A percentile compares a stretch with the other conserved stretches of the same genome.
phyloP scores from a whole-genome alignment of 2,113 vertebrate genomes.

The Phrynocephalus versicolor region DNA sequence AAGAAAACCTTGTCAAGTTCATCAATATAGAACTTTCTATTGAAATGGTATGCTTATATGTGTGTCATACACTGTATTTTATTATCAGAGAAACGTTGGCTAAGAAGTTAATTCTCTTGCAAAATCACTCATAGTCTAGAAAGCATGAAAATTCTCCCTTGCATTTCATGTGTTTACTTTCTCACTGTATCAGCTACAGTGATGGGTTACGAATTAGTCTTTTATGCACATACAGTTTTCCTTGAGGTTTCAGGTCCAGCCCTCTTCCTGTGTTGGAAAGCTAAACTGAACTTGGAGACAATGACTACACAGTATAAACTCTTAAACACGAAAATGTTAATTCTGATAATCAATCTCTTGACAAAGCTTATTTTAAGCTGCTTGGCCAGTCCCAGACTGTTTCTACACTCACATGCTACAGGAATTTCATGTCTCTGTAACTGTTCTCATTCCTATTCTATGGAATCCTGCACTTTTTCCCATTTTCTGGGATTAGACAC shows the following conservation, averaged over 20 bases:
- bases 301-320: not conserved
- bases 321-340: not conserved
- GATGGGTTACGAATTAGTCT: not conserved
- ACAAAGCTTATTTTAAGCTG: not conserved
- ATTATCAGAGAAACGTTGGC: constrained; percentile 26
- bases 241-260: not conserved
- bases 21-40: constrained; percentile 28
- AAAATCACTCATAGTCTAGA: not conserved
- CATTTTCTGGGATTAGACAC: too few relatives aligned
- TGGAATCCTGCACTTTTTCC: too few relatives aligned
- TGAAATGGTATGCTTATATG: constrained; percentile 56
- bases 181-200: not conserved
- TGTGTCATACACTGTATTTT: constrained; percentile 42
- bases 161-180: not conserved
- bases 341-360: not conserved
- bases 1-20: constrained; percentile 48
- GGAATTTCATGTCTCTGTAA: too few relatives aligned
- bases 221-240: not conserved
- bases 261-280: not conserved
- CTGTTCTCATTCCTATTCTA: too few relatives aligned
- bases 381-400: not conserved
- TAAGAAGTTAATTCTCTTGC: not conserved
- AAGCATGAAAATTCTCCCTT: not conserved
- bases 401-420: too few relatives aligned
- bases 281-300: not conserved